A percentile compares a stretch with the other conserved stretches of the same genome.
phyloP scores from a whole-genome alignment of 2,888 invertebrate genomes.

The Molorchus minor region DNA sequence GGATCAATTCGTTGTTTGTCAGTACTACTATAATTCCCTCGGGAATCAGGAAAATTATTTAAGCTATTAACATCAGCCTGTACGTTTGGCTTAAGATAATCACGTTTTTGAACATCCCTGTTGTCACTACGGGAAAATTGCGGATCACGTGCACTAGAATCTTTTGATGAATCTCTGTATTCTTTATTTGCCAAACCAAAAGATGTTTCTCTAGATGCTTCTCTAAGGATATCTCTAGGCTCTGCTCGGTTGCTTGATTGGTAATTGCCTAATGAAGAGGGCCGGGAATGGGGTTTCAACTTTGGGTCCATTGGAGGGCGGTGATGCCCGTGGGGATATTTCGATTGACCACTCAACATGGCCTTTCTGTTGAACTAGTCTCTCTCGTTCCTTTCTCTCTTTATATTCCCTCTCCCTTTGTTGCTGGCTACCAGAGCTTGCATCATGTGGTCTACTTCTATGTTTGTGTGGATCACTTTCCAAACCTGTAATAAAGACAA shows the following conservation, averaged over 20 bases:
- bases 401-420: conserved; percentile 70
- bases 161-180: conserved; percentile 34
- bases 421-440: conserved; percentile 60
- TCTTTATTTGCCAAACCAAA: conserved; percentile 47
- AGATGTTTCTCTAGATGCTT: conserved; percentile 53
- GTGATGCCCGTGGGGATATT: conserved; percentile 47
- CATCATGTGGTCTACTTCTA: conserved; percentile 53
- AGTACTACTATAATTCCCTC: conserved; percentile 41
- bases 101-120: conserved; percentile 52
- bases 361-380: conserved; percentile 60
- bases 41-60: conserved; percentile 42
- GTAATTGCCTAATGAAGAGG: conserved; percentile 41
- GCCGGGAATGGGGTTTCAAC: conserved; percentile 52
- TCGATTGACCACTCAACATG: conserved; percentile 35
- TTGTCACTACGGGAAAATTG: conserved; percentile 30
- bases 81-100: conserved; percentile 52
- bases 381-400: conserved; percentile 71
- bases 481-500: conserved; percentile 19
- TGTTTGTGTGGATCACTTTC: conserved; percentile 54
- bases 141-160: conserved; percentile 11
- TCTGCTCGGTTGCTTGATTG: conserved; percentile 44
- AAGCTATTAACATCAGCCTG: conserved; percentile 50
- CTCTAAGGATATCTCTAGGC: conserved; percentile 56
- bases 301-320: conserved; percentile 55
- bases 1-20: conserved; percentile 44